Evolutionary conservation across 1,140 invertebrate species (phyloP), one percentile per base, ranked within the genome.

Genomic region (Bombus vancouverensis): DNA sequence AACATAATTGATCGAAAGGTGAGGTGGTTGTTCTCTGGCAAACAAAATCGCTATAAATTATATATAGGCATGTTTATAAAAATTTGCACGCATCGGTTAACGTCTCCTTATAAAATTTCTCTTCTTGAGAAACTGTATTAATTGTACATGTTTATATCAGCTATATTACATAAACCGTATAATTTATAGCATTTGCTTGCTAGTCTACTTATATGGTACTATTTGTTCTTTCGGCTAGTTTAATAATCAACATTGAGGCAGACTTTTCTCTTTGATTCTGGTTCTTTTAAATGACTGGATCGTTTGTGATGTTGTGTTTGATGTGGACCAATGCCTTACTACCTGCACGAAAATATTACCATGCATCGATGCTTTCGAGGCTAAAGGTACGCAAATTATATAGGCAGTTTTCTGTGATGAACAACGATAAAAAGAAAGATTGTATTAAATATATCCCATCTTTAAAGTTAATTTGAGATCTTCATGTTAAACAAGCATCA

Each of bases 261-360:
- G 93, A 93, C 89, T 94, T 94, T 94, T 94, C 88, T 93, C 91
- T 94, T 94, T 95, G 85, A 94, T 93, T 94, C 93, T 93, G 92
- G 92, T 94, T 93, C 76, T 84, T 89, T 89, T 86, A 90, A 76
- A 89, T 88, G 81, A 89, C 88, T 59, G 80, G 70, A 9, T 87
- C 71, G 53, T 86, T 74, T 62, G 84, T 72, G 89, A 95, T 95
- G 95, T 92, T 95, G 80, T 90, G 91, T 71, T 88, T 92, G 84
- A 92, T 92, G 82, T 87, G 90, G 77, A 89, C 83, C 44, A 93
- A 94, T 92, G 82, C 92, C 90, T 89, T 90, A 68, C 81, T 92
- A 89, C 79, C 91, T 86, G 59, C 87, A 44, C 91, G 91, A 91
- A 91, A 92, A 92, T 92, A 89, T 93, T 90, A 87, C 90, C 92